Percentiles rank a stretch among this genome's conserved stretches.
These are phyloP conservation scores for Rhyacophila brunnea DNA, from an alignment of 1,140 invertebrate genomes.

Conservation along the genomic window DNA sequence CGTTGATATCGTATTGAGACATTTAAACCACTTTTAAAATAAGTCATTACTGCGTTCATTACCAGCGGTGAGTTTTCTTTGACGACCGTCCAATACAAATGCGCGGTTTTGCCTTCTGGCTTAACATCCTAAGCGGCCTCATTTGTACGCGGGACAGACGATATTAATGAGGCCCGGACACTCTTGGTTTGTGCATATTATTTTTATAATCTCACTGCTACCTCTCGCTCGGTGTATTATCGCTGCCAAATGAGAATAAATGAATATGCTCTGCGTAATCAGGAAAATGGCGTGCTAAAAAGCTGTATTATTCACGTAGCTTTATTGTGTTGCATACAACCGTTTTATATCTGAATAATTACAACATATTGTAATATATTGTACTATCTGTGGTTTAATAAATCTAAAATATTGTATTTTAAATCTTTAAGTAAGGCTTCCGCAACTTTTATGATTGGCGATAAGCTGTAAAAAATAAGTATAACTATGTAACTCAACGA, in stretches of 20 bases:
- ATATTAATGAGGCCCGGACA: slow-evolving; percentile 16
- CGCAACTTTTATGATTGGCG: too few relatives aligned
- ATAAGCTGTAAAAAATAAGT: too few relatives aligned
- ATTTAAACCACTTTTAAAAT: slow-evolving; percentile 18
- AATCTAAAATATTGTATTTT: too few relatives aligned
- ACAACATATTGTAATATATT: too few relatives aligned
- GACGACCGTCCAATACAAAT: slow-evolving; percentile 5
- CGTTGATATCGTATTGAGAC: slow-evolving; percentile 25
- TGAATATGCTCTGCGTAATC: neutral
- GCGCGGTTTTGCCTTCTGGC: slow-evolving; percentile 6
- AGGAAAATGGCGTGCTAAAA: neutral
- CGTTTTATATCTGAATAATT: too few relatives aligned
- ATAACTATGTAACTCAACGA: too few relatives aligned
- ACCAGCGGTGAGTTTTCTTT: slow-evolving; percentile 7
- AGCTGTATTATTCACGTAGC: neutral
- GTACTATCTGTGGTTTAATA: too few relatives aligned
- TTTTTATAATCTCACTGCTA: slow-evolving; percentile 8
- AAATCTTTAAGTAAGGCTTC: too few relatives aligned
- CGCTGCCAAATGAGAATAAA: slow-evolving; percentile 20
- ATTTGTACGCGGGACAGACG: slow-evolving; percentile 16
- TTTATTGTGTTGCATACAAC: too few relatives aligned
- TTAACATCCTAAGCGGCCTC: slow-evolving; percentile 14
- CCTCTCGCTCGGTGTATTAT: slow-evolving; percentile 2
- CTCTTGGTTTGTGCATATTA: neutral
- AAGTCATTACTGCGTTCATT: slow-evolving; percentile 22